A percentile compares a stretch with the other conserved stretches of the same genome.
These are phyloP conservation scores for Stenchaetothrips biformis DNA, from an alignment of 2,888 invertebrate genomes.

Conservation along the genomic window DNA sequence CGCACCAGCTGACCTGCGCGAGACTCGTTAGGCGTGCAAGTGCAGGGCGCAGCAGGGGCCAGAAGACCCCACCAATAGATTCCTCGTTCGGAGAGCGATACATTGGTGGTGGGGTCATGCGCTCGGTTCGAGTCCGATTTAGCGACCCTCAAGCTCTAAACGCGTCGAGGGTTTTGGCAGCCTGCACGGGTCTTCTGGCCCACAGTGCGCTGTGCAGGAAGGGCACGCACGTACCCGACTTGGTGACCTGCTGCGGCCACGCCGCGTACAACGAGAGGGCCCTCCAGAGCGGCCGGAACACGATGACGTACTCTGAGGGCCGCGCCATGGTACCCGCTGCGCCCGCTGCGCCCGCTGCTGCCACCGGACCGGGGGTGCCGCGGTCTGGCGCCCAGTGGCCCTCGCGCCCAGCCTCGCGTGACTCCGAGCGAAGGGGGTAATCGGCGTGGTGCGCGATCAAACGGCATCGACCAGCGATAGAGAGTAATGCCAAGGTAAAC, in stretches of 20 bases:
- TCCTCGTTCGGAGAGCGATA: no score
- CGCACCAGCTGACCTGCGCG: not conserved
- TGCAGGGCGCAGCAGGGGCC: not conserved
- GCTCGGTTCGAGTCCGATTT: no score
- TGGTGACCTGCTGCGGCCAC: not conserved
- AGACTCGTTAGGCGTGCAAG: not conserved
- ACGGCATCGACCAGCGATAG: no score
- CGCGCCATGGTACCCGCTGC: not conserved
- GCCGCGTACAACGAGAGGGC: not conserved
- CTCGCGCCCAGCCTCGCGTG: not conserved
- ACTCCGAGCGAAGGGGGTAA: no score
- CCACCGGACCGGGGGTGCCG: not conserved
- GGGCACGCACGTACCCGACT: not conserved
- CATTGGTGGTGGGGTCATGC: no score
- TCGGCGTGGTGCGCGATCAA: no score
- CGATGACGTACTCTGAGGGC: not conserved
- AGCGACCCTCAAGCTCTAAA: no score
- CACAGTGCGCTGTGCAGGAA: not conserved
- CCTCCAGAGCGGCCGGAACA: not conserved
- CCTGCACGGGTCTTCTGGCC: no score
- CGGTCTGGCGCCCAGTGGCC: not conserved
- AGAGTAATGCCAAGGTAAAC: not conserved
- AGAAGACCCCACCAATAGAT: no score
- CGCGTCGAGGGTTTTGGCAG: no score
- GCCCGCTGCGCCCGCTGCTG: not conserved